Evolutionary conservation across 2,888 invertebrate species (phyloP).

Genomic region (Metallyticus violacea): DNA sequence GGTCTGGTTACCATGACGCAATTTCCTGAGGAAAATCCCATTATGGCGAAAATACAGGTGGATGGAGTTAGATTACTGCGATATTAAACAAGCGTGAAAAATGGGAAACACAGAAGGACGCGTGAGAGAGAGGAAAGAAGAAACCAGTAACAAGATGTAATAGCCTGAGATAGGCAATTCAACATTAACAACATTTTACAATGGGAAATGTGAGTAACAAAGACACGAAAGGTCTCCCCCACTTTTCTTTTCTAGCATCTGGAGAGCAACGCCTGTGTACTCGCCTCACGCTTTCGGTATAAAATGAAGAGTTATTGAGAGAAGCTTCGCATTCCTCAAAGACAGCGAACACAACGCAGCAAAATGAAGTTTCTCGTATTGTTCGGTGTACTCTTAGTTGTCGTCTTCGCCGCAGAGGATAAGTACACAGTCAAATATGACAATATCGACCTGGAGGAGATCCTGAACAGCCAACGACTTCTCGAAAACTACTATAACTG

Average conservation of each 20-base stretch:
- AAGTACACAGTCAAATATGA: constrained; percentile 60
- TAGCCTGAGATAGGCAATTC: background rate
- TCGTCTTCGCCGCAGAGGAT: background rate
- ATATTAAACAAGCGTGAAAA: background rate
- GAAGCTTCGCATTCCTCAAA: no score
- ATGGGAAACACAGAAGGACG: background rate
- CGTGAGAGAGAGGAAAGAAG: no score
- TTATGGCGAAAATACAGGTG: background rate
- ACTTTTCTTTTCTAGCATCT: background rate
- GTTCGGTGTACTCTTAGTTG: background rate
- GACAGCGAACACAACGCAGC: background rate
- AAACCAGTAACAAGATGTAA: background rate
- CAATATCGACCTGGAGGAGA: constrained; percentile 65
- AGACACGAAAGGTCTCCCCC: background rate
- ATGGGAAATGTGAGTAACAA: background rate
- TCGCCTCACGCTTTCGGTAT: no score
- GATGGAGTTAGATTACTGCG: background rate
- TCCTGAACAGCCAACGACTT: constrained; percentile 65
- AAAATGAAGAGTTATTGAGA: no score
- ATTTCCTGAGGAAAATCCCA: background rate
- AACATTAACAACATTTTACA: background rate
- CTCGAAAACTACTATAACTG: constrained; percentile 70
- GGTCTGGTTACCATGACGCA: background rate
- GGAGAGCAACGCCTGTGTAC: background rate
- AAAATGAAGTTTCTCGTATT: background rate